These are phyloP conservation scores for Eulemur macaco DNA, from an alignment of 2,113 vertebrate genomes.

Conservation along the genomic window DNA sequence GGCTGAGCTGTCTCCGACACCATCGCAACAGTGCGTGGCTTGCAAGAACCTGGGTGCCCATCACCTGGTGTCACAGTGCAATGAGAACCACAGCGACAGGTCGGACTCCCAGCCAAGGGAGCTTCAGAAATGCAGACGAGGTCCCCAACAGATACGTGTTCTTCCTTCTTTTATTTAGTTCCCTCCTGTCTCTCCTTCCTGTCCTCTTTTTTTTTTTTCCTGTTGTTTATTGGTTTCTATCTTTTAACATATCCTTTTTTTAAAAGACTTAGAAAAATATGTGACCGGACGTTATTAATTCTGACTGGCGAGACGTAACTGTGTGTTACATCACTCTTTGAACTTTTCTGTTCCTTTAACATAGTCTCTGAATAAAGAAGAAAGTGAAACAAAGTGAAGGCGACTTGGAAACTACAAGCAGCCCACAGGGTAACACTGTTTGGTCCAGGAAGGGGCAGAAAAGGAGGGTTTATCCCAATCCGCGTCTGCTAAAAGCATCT, in stretches of 20 bases:
- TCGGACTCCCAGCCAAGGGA: fast-evolving
- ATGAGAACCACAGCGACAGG: fast-evolving
- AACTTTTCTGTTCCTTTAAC: not conserved
- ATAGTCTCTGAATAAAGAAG: not conserved
- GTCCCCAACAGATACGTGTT: fast-evolving
- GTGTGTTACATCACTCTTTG: not conserved
- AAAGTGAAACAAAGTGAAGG: not conserved
- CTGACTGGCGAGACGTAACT: not conserved
- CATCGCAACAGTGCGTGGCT: fast-evolving
- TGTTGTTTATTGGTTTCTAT: not conserved
- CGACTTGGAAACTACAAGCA: not conserved
- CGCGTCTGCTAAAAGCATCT: not conserved
- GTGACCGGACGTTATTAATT: not conserved
- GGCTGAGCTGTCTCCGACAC: no score
- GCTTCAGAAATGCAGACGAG: fast-evolving
- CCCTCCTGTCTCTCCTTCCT: no score
- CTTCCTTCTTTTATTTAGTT: not conserved
- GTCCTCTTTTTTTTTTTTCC: not conserved
- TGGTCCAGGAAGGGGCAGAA: not conserved
- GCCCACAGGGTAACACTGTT: no score
- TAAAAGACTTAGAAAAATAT: not conserved
- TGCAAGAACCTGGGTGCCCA: fast-evolving
- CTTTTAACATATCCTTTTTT: not conserved
- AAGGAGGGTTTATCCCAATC: not conserved
- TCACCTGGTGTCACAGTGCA: fast-evolving